These are phyloP conservation scores for Formica exsecta DNA, from an alignment of 1,140 invertebrate species.

Conservation along the genomic window DNA sequence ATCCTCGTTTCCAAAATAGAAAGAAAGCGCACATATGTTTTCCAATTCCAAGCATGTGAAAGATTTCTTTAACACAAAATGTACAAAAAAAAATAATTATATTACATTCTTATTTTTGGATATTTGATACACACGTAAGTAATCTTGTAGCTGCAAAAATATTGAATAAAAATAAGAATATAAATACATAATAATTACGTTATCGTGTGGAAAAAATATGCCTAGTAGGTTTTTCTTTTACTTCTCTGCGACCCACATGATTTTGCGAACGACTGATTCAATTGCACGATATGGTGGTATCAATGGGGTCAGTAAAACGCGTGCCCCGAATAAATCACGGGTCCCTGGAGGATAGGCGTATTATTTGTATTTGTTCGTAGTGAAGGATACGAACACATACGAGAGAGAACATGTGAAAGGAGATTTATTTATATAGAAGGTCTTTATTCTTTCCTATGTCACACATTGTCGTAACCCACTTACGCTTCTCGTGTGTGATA, in stretches of 20 bases:
- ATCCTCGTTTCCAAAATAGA: not conserved
- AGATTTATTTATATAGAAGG: slow-evolving; percentile 18
- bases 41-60: too few species aligned
- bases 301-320: slow-evolving; percentile 69
- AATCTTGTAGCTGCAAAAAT: too few species aligned
- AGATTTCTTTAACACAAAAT: too few species aligned
- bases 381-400: slow-evolving; percentile 27
- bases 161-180: too few species aligned
- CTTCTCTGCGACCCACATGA: not conserved
- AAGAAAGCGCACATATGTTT: too few species aligned
- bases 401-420: slow-evolving; percentile 7
- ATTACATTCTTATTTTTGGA: too few species aligned
- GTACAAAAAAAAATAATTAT: too few species aligned
- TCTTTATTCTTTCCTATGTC: slow-evolving; percentile 33
- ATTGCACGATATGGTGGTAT: slow-evolving; percentile 28
- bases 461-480: slow-evolving; percentile 53
- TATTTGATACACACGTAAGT: too few species aligned
- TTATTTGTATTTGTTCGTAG: slow-evolving; percentile 67
- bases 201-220: not conserved
- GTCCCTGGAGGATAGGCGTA: slow-evolving; percentile 63
- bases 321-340: slow-evolving; percentile 73
- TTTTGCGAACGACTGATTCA: slow-evolving; percentile 1
- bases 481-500: slow-evolving; percentile 17
- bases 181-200: not conserved
- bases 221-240: not conserved